phyloP scores from a whole-genome alignment of 1,140 invertebrate species.

The Lerema accius region DNA sequence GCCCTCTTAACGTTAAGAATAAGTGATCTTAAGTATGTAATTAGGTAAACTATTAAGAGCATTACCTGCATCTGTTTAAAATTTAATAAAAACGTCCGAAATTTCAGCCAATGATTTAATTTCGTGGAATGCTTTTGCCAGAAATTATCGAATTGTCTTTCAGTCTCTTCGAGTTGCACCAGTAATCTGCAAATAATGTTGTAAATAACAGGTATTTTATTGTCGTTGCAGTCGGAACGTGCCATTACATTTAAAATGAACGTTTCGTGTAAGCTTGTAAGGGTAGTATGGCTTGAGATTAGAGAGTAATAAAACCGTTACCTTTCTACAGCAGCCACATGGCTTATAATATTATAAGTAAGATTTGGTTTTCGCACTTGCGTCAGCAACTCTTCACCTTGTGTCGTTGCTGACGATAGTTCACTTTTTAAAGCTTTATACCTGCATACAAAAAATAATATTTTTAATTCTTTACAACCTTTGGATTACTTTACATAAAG shows the following conservation, averaged over 20 bases:
- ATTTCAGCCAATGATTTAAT: conserved; percentile 93
- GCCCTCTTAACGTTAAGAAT: conserved; percentile 38
- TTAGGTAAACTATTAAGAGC: conserved; percentile 26
- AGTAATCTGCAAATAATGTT: conserved; percentile 86
- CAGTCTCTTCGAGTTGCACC: conserved; percentile 97
- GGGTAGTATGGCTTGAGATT: background rate
- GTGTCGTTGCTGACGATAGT: conserved; percentile 90
- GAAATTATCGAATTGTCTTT: conserved; percentile 96
- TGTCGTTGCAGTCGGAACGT: conserved; percentile 14
- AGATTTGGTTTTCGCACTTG: conserved; percentile 84
- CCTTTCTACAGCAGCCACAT: conserved; percentile 96
- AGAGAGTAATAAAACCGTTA: conserved; percentile 67
- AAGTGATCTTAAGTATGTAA: conserved; percentile 20
- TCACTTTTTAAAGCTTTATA: conserved; percentile 87
- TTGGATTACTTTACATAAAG: no score
- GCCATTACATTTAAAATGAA: conserved; percentile 5
- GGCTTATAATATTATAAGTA: conserved; percentile 89
- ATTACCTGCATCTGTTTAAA: conserved; percentile 81
- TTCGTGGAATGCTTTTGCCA: conserved; percentile 95
- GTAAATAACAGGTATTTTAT: conserved; percentile 23
- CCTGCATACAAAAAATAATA: conserved; percentile 51
- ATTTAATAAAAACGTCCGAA: conserved; percentile 90
- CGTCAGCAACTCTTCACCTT: conserved; percentile 92
- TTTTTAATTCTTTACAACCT: background rate
- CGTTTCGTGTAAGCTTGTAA: conserved; percentile 8